Evolutionary conservation across 2,888 invertebrate genomes (phyloP).

Genomic region (Gasteruption jaculator): DNA sequence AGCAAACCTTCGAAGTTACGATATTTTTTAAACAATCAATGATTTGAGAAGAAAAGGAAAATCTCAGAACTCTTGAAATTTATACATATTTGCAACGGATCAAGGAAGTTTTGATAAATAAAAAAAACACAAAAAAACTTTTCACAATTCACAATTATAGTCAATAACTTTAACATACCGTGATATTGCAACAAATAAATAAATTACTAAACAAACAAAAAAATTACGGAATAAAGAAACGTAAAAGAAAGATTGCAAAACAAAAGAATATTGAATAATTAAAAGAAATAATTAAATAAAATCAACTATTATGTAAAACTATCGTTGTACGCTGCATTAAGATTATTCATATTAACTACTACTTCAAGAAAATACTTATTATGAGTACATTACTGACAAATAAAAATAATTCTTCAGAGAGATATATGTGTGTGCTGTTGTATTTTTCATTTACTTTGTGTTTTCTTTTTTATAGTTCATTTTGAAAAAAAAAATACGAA

Average conservation of each 20-base stretch:
- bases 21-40: too few species aligned
- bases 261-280: conserved; percentile 16
- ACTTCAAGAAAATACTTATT: conserved; percentile 30
- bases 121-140: conserved; percentile 13
- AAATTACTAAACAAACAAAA: too few species aligned
- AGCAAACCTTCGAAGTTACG: too few species aligned
- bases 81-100: conserved; percentile 15
- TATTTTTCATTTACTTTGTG: conserved; percentile 19
- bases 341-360: conserved; percentile 28
- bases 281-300: conserved; percentile 14
- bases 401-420: conserved; percentile 32
- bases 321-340: conserved; percentile 28
- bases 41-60: conserved; percentile 12
- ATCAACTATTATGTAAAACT: conserved; percentile 19
- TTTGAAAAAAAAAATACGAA: too few species aligned
- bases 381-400: conserved; percentile 32
- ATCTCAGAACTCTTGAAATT: conserved; percentile 10
- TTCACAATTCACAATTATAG: conserved; percentile 31
- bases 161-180: conserved; percentile 32
- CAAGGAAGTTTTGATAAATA: conserved; percentile 4
- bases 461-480: too few species aligned
- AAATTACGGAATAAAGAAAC: conserved; percentile 14
- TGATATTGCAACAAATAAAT: conserved; percentile 15
- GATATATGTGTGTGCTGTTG: conserved; percentile 33
- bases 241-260: conserved; percentile 17